Conservation (phyloP, 2,797 vertebrate species). For the Microctenopoma lineatum region DNA sequence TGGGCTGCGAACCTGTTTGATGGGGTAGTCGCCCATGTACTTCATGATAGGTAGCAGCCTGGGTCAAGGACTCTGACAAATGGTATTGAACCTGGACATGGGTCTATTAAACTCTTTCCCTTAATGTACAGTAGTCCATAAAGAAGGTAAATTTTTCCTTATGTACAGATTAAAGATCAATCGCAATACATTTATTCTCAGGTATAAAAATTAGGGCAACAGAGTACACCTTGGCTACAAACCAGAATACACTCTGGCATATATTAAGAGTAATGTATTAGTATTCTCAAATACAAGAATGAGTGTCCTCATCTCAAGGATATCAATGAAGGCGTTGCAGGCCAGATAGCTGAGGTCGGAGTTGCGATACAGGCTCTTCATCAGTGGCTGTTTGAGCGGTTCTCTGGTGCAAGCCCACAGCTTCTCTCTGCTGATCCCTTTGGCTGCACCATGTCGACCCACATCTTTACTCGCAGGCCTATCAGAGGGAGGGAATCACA, state of each 20-base stretch:
- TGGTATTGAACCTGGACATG: background rate
- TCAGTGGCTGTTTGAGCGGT: constrained; percentile 89
- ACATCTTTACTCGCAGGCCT: constrained; percentile 79
- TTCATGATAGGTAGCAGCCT: constrained; percentile 88
- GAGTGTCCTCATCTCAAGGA: constrained; percentile 80
- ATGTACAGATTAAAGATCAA: background rate
- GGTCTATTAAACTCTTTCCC: background rate
- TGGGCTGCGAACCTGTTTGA: constrained; percentile 84
- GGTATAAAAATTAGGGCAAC: background rate
- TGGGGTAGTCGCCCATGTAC: constrained; percentile 97
- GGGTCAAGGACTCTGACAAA: constrained; percentile 80
- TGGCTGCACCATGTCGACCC: constrained; percentile 75
- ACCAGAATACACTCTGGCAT: background rate
- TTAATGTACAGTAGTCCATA: background rate
- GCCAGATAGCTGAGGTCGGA: constrained; percentile 86
- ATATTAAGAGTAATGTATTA: background rate
- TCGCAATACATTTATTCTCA: background rate
- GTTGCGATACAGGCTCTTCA: constrained; percentile 81
- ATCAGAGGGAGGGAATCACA: constrained; percentile 7
- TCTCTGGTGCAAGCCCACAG: constrained; percentile 90
- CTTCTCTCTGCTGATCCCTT: constrained; percentile 74
- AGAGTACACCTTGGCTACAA: background rate
- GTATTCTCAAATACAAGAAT: background rate
- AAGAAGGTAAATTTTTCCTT: background rate
- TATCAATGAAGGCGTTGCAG: constrained; percentile 92